Evolutionary conservation across 2,113 vertebrate genomes (phyloP).

Genomic region (Micronycteris hirsuta): DNA sequence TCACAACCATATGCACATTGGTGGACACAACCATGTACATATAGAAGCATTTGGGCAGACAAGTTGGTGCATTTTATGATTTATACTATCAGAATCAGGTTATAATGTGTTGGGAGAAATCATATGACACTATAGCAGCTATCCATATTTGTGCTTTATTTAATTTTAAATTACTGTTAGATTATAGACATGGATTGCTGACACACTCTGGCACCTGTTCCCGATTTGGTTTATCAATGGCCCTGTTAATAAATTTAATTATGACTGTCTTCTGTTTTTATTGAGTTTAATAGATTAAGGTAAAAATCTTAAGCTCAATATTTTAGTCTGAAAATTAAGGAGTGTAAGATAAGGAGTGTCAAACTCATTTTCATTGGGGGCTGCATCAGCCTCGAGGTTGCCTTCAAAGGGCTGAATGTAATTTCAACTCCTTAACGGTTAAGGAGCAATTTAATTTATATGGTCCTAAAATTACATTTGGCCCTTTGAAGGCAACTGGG

Average conservation of each 20-base stretch:
- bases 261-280: rapidly evolving
- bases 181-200: rapidly evolving
- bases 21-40: rapidly evolving
- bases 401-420: no score
- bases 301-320: no score
- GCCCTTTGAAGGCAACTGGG: no score
- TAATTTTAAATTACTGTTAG: not conserved
- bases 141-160: no score
- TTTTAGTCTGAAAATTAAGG: no score
- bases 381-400: no score
- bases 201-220: not conserved
- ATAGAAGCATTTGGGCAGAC: not conserved
- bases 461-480: no score
- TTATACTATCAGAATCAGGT: no score
- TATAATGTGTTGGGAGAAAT: not conserved
- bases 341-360: no score
- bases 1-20: not conserved
- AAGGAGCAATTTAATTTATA: no score
- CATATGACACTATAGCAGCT: not conserved
- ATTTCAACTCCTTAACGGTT: no score
- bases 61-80: rapidly evolving
- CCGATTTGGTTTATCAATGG: not conserved
- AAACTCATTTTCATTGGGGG: no score
- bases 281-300: not conserved
- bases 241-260: not conserved